Base-by-base conservation (phyloP, 2,113 vertebrate genomes). In the Chelonoidis abingdonii region DNA sequence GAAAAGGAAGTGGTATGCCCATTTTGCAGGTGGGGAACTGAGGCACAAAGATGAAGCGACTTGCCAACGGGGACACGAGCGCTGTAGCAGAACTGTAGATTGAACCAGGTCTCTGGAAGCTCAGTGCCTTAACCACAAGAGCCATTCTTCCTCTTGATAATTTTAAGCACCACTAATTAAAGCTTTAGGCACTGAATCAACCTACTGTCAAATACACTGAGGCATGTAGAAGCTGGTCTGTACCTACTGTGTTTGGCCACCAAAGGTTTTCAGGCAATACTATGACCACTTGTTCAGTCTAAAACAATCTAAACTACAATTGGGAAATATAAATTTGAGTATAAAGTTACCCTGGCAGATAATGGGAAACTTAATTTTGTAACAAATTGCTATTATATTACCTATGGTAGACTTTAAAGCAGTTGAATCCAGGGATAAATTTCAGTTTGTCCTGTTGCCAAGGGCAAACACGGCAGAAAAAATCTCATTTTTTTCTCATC, bases 371-470 rank as follows among this genome's bases (percentile, higher is more conserved):
- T 25, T 50, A 56, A 44, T 50, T 47, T 79, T 16, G 47, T 29
- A 38, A 50, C 25, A 7, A 76, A 50, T 27, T 29, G 29, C 76
- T 79, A 19, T 29, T 11, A 35, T 35, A n/a, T 44, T 41, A 27
- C 38, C 38, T 76, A 10, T 76, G 38, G 22, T 52, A 79, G 24
- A 5, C 24, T 44, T 44, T 5, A 38, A 19, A 31, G 56, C 0
- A 2, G 0, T 1, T n/a, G 65, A 69, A 24, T 69, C 54, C 56
- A 49, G 1, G 35, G 49, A 50, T 47, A 52, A 27, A 65, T 35
- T 69, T 0, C 53, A 54, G 0, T 16, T 38, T 11, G 76, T 50
- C 38, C 38, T 65, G 6, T 35, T 12, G 89, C 22, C 7, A 0
- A 1, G 85, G 52, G 4, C 44, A 50, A 22, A 13, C 76, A 38